A percentile compares a stretch with the other conserved stretches of the same genome.
phyloP scores from a whole-genome alignment of 2,113 vertebrate genomes.

The Forbesichthys papilliferus region DNA sequence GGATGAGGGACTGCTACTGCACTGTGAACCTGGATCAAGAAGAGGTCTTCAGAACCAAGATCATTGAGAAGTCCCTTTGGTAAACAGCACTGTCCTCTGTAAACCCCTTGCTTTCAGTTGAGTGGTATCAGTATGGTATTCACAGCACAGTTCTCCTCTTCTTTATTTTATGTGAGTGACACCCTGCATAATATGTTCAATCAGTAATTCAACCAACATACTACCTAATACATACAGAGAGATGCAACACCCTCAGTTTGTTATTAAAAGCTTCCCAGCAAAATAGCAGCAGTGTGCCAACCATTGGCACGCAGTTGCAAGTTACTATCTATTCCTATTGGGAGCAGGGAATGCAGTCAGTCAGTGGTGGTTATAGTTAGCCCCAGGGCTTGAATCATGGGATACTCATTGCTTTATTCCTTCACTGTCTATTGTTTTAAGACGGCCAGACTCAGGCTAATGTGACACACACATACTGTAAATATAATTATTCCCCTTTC shows the following conservation, averaged over 20 bases:
- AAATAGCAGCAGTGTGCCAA: too few species aligned
- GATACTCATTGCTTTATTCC: conserved; percentile 44
- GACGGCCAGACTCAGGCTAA: not conserved
- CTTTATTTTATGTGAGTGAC: too few species aligned
- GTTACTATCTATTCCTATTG: not conserved
- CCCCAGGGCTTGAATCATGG: conserved; percentile 43
- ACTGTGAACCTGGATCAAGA: conserved; percentile 99
- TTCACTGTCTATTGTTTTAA: conserved; percentile 1
- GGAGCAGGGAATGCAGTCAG: conserved; percentile 30
- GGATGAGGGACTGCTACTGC: conserved; percentile 97
- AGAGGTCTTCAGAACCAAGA: conserved; percentile 98
- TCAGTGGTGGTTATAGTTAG: conserved; percentile 32
- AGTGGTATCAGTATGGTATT: not conserved
- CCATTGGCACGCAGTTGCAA: too few species aligned
- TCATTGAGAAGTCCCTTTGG: conserved; percentile 91
- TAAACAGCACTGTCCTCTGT: conserved; percentile 11
- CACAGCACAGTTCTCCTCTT: not conserved
- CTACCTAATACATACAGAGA: too few species aligned
- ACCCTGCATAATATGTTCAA: too few species aligned
- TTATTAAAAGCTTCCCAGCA: too few species aligned
- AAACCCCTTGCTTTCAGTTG: not conserved
- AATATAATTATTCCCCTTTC: too few species aligned
- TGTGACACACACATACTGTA: not conserved
- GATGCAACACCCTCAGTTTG: too few species aligned
- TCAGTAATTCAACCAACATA: too few species aligned